phyloP scores from a whole-genome alignment of 2,888 invertebrate genomes.

The Rugalucina vietnamica region DNA sequence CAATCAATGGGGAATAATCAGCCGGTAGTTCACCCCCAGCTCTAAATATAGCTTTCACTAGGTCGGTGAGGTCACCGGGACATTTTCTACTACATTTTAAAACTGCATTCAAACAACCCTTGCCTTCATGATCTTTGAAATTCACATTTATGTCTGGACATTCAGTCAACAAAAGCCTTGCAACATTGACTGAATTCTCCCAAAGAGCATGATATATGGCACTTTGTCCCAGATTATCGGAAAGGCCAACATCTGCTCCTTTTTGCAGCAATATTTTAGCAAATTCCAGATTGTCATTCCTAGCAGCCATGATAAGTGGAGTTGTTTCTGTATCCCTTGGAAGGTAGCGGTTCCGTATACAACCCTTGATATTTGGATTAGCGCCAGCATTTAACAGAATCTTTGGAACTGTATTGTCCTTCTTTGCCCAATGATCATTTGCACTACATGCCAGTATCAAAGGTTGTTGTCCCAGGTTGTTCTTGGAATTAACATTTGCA shows the following conservation, averaged over 20 bases:
- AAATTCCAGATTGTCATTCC: slow-evolving; percentile 66
- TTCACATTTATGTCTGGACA: slow-evolving; percentile 42
- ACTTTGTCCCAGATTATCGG: slow-evolving; percentile 65
- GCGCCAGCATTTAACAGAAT: slow-evolving; percentile 71
- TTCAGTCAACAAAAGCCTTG: slow-evolving; percentile 58
- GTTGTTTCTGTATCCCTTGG: slow-evolving; percentile 52
- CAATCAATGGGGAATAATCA: slow-evolving; percentile 52
- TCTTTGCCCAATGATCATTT: slow-evolving; percentile 47
- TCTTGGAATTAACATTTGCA: slow-evolving; percentile 69
- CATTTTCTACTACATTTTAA: slow-evolving; percentile 47
- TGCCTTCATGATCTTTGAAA: slow-evolving; percentile 26
- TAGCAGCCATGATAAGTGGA: slow-evolving; percentile 71
- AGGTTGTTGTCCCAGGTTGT: slow-evolving; percentile 67
- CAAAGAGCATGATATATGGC: slow-evolving; percentile 70
- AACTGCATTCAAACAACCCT: slow-evolving; percentile 59
- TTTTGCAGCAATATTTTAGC: slow-evolving; percentile 62
- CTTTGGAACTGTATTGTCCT: slow-evolving; percentile 51
- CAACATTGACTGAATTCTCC: slow-evolving; percentile 54
- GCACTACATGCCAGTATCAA: slow-evolving; percentile 62
- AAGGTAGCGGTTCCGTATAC: slow-evolving; percentile 42
- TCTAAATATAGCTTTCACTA: slow-evolving; percentile 47
- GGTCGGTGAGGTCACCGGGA: slow-evolving; percentile 30
- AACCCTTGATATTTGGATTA: slow-evolving; percentile 54
- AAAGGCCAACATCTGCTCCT: slow-evolving; percentile 70
- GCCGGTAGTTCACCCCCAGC: slow-evolving; percentile 42